Conservation (phyloP, 2,113 vertebrate species). For the Uropsilus gracilis region DNA sequence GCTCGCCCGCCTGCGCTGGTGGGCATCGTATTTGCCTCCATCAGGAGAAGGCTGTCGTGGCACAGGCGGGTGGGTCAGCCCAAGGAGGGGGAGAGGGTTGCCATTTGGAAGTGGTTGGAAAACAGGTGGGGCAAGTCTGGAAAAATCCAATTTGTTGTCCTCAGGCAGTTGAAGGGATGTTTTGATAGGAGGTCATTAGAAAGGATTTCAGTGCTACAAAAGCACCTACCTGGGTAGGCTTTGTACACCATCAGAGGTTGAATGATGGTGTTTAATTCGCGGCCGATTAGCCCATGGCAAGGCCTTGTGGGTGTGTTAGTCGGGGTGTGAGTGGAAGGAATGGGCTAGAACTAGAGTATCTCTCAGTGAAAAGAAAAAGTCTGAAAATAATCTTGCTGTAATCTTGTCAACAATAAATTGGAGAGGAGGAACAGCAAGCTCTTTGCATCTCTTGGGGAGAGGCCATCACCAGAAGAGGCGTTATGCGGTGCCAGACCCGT, state of each 20-base stretch:
- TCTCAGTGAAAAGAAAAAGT: slow-evolving; percentile 61
- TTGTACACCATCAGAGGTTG: slow-evolving; percentile 30
- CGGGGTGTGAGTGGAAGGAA: neutral
- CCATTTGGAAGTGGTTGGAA: slow-evolving; percentile 73
- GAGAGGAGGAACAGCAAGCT: slow-evolving; percentile 50
- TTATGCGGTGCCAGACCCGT: neutral
- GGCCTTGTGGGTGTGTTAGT: neutral
- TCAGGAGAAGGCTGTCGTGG: slow-evolving; percentile 31
- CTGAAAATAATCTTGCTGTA: slow-evolving; percentile 72
- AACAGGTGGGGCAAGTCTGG: slow-evolving; percentile 76
- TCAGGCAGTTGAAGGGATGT: slow-evolving; percentile 76
- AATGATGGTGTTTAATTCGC: slow-evolving; percentile 16
- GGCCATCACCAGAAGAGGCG: neutral
- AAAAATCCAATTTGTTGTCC: slow-evolving; percentile 76
- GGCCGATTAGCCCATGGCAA: slow-evolving; percentile 50
- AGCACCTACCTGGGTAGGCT: slow-evolving; percentile 45
- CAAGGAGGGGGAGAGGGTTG: neutral
- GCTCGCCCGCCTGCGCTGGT: slow-evolving; percentile 70
- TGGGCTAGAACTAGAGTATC: slow-evolving; percentile 22
- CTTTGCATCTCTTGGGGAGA: slow-evolving; percentile 44
- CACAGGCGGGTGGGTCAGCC: neutral
- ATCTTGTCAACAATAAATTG: slow-evolving; percentile 57
- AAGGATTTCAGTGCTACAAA: slow-evolving; percentile 49
- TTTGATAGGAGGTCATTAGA: slow-evolving; percentile 59
- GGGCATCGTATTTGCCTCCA: slow-evolving; percentile 68